phyloP scores from a whole-genome alignment of 2,888 invertebrate species.

The Chirona hameri region DNA sequence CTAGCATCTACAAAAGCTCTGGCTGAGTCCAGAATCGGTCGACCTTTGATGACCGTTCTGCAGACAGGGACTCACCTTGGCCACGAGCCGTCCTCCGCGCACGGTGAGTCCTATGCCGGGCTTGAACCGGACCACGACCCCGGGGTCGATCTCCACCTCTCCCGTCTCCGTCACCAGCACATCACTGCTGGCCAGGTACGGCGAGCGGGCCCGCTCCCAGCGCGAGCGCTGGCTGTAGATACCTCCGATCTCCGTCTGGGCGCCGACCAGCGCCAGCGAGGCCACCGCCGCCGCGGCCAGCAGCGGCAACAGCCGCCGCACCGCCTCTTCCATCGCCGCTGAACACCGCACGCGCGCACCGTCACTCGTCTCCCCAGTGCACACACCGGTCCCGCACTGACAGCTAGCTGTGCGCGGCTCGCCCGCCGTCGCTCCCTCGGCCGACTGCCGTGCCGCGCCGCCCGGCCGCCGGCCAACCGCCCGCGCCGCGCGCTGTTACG shows the following conservation, averaged over 20 bases:
- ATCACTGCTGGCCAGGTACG: conserved; percentile 38
- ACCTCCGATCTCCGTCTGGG: conserved; percentile 31
- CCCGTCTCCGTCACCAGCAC: conserved; percentile 33
- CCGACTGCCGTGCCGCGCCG: background rate
- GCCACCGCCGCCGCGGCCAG: background rate
- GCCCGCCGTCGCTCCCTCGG: background rate
- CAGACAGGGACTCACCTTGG: background rate
- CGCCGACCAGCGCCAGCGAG: background rate
- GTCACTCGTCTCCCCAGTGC: background rate
- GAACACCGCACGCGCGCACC: background rate
- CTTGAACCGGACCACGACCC: conserved; percentile 37
- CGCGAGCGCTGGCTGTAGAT: conserved; percentile 31
- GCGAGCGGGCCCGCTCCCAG: conserved; percentile 35
- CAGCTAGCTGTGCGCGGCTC: background rate
- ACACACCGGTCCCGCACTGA: background rate
- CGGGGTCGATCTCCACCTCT: conserved; percentile 35
- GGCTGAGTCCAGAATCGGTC: too few relatives aligned
- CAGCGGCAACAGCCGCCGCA: background rate
- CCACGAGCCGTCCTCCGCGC: conserved; percentile 30
- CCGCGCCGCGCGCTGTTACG: background rate
- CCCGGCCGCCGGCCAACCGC: background rate
- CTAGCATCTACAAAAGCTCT: too few relatives aligned
- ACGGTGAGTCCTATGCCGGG: conserved; percentile 39
- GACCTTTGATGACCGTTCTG: too few relatives aligned
- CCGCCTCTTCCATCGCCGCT: background rate